Percentiles rank a stretch among this genome's conserved stretches.
Evolutionary conservation across 2,113 vertebrate genomes (phyloP).

Genomic region (Bos javanicus): DNA sequence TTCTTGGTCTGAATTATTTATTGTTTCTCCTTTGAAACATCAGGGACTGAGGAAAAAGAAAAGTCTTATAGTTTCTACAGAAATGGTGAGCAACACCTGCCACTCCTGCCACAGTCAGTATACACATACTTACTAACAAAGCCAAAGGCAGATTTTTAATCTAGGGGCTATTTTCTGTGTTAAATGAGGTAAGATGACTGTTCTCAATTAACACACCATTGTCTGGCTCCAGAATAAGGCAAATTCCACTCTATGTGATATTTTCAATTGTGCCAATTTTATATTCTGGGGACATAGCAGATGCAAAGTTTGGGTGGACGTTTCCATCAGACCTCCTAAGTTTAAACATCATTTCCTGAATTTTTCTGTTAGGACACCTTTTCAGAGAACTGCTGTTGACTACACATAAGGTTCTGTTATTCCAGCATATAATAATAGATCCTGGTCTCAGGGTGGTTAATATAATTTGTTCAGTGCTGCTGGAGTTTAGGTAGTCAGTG

Average conservation of each 20-base stretch:
- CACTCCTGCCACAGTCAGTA: not conserved
- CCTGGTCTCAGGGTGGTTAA: constrained; percentile 63
- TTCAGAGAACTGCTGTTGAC: not conserved
- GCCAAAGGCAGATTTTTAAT: not conserved
- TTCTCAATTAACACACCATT: not conserved
- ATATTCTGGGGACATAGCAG: constrained; percentile 67
- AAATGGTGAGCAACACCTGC: not conserved
- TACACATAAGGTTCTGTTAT: constrained; percentile 58
- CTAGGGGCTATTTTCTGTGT: not conserved
- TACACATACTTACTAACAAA: constrained; percentile 26
- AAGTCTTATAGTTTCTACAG: constrained; percentile 24
- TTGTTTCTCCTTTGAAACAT: not conserved
- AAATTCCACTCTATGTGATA: constrained; percentile 22
- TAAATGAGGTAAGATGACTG: not conserved
- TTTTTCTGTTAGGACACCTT: constrained; percentile 24
- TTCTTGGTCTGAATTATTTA: not conserved
- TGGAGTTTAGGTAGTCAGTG: constrained; percentile 56
- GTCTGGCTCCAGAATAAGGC: not conserved
- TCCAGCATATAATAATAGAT: constrained; percentile 72
- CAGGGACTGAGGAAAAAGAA: not conserved
- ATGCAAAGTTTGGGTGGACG: constrained; percentile 50
- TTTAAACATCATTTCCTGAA: constrained; percentile 55
- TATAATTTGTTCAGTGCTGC: not conserved
- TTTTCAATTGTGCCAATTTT: constrained; percentile 39
- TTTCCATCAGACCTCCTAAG: constrained; percentile 23